Evolutionary conservation across 2,797 vertebrate species (phyloP).

Genomic region (Catamblyrhynchus diadema): DNA sequence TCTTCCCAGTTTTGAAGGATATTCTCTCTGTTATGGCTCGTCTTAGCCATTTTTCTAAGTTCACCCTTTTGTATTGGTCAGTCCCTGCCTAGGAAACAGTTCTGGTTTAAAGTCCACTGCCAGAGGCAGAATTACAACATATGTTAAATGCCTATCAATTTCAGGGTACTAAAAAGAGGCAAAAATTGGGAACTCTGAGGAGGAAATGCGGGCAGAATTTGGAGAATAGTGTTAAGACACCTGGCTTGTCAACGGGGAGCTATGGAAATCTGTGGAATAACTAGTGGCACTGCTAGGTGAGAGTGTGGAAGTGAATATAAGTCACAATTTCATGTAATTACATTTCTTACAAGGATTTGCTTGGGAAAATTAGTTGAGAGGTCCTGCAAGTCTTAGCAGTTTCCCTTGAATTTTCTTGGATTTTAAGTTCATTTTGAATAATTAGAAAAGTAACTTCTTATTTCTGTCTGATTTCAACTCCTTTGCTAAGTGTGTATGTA

Average conservation of each 20-base stretch:
- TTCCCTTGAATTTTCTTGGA: neutral
- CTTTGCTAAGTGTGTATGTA: conserved; percentile 3
- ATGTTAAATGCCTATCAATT: neutral
- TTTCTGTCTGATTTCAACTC: conserved; percentile 11
- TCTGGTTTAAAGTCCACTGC: neutral
- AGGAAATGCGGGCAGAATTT: neutral
- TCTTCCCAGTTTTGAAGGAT: neutral
- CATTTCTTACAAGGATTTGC: neutral
- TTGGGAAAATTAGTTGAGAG: neutral
- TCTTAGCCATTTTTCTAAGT: neutral
- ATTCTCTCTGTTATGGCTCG: neutral
- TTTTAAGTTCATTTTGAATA: conserved; percentile 10
- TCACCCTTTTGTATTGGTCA: neutral
- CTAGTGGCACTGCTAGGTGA: neutral
- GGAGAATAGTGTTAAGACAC: neutral
- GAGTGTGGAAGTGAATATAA: neutral
- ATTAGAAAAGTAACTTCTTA: neutral
- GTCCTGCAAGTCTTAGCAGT: neutral
- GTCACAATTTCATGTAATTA: neutral
- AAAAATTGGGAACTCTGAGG: neutral
- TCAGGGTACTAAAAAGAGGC: neutral
- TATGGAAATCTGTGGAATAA: neutral
- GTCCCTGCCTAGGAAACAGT: neutral
- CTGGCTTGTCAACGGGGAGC: neutral
- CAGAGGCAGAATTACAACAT: neutral